Evolutionary conservation across 2,797 vertebrate species (phyloP), one percentile per base, ranked within the genome.

Genomic region (Hyperoplus immaculatus): DNA sequence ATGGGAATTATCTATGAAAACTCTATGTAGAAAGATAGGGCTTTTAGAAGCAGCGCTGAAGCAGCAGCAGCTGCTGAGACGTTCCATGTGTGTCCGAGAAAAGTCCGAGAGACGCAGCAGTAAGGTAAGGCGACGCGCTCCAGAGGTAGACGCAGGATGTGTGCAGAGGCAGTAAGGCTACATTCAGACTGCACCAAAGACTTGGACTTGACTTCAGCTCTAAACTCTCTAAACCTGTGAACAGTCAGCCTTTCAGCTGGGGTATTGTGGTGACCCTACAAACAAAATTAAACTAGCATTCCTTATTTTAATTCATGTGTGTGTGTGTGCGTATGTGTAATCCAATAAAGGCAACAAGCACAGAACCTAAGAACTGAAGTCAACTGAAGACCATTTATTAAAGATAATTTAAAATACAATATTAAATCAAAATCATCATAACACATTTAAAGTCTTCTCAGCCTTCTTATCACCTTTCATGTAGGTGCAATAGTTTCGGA

Each of bases 281-380:
- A 86, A 83, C 72, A 81, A 90, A 90, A 88, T 90, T 46, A 89
- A 93, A 91, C 75, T 79, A 82, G 77, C 88, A 88, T 91, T 91
- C 84, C 88, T 79, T 41, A 58, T 82, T 84, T 92, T 85, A 86
- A 91, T 91, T 82, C 74, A 63, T 64, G 53, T 72, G 47, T 42
- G 36, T 42, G 36, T 29, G 53, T 56, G 47, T 39, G 38, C 42
- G 21, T 72, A 38, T 56, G 39, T 58, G 50, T 70, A 54, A 89
- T 89, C 78, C 80, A 85, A 91, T 90, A 81, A 84, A 79, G 77
- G 62, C 60, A 39, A 54, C 49, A 38, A 75, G 77, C 57, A 59
- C 69, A 59, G 12, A 78, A 78, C 77, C 83, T 72, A 88, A 69
- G 59, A 82, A 62, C 70, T 39, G 5, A 39, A 39, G 16, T 51